Base-by-base conservation (phyloP, 2,888 invertebrate genomes). In the Lycocerus yunnanus region DNA sequence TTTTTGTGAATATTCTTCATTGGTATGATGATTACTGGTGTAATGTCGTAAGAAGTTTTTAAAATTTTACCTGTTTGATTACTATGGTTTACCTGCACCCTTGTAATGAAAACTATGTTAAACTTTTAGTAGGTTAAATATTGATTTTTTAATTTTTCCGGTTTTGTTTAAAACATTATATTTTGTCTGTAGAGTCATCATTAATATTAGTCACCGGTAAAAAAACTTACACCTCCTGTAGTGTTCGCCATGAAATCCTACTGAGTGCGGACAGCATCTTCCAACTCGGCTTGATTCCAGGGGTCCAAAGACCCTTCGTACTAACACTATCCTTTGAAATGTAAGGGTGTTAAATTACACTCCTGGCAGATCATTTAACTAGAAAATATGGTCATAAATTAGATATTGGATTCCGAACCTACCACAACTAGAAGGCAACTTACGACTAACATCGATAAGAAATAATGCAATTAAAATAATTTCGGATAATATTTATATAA, bases 241-340 rank as follows among this genome's bases (percentile, higher is more conserved):
- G 75, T 58, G 75, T 58, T 68, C 61, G 61, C 70, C 15, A 69
- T 70, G 69, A 67, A 69, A 69, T 72, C 75, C 72, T 67, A 72
- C 72, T 72, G 75, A 72, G 75, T 75, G 75, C 75, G 69, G 75
- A 75, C 75, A 75, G 75, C 59, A 69, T 72, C 69, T 72, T 65
- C 67, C 59, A 71, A 69, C 60, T 58, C 71, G 27, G 61, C 66
- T 58, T 63, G 63, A 13, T 65, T 72, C 75, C 75, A 59, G 72
- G 63, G 74, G 66, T 72, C 69, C 21, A 58, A 3, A 27, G 69
- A 72, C 75, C 75, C 75, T 69, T 67, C 61, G 13, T 16, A 65
- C 71, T 60, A 15, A 43, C 13, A 70, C 70, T 70, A 66, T 66
- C 61, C 74, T 61, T 71, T 63, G 65, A 59, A 68, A 66, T 21